A percentile compares a stretch with the other conserved stretches of the same genome.
These are phyloP conservation scores for Eudyptes chrysolophus DNA, from an alignment of 2,113 vertebrate genomes.

Conservation along the genomic window DNA sequence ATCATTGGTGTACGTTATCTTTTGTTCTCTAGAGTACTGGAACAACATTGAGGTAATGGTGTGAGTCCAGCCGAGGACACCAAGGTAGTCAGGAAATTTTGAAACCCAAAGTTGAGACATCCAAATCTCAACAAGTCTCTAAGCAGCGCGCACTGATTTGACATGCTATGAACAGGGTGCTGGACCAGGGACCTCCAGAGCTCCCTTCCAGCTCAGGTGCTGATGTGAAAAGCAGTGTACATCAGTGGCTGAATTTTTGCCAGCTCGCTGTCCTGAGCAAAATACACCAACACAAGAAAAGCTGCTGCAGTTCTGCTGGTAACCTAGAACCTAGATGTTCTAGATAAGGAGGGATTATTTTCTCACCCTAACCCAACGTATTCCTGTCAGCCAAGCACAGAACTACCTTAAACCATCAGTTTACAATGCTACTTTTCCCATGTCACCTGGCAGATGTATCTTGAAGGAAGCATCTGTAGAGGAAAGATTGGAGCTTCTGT, in stretches of 20 bases:
- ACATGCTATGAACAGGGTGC: background rate
- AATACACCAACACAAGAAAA: background rate
- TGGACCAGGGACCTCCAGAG: background rate
- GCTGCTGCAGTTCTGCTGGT: background rate
- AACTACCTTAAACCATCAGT: background rate
- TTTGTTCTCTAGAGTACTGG: background rate
- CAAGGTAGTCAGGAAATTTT: background rate
- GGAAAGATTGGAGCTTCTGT: background rate
- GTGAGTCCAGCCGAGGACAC: background rate
- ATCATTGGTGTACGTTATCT: background rate
- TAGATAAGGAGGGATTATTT: background rate
- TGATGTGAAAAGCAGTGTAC: accelerated
- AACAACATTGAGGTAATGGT: background rate
- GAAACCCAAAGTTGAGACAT: background rate
- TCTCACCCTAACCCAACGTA: background rate
- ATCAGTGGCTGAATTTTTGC: background rate
- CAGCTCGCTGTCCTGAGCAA: background rate
- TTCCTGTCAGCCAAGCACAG: background rate
- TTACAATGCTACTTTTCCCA: background rate
- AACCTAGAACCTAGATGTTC: background rate
- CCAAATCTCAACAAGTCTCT: background rate
- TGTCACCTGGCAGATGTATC: background rate
- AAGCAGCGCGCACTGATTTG: background rate
- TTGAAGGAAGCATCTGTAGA: background rate
- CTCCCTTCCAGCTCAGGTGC: background rate